phyloP scores from a whole-genome alignment of 2,888 invertebrate genomes.

The Lepetodrilus schrolli region DNA sequence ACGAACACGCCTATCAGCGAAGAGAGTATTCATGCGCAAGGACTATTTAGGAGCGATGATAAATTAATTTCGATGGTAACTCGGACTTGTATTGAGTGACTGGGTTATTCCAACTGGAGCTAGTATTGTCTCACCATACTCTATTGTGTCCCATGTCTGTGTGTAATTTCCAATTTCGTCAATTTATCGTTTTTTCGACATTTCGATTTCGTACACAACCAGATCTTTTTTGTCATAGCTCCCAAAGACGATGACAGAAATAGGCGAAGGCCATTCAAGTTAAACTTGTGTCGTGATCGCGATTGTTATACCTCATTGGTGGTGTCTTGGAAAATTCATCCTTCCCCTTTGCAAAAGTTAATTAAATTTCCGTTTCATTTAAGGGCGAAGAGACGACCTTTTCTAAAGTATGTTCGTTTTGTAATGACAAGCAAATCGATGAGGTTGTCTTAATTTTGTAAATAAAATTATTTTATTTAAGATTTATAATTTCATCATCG shows the following conservation, averaged over 20 bases:
- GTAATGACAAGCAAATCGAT: no score
- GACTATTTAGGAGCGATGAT: slow-evolving; percentile 10
- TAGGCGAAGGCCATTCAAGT: slow-evolving; percentile 8
- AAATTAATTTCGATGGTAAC: neutral
- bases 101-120: neutral
- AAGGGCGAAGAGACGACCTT: no score
- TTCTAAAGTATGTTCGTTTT: no score
- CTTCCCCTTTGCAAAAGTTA: neutral
- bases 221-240: slow-evolving; percentile 16
- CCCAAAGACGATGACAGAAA: slow-evolving; percentile 10
- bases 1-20: neutral
- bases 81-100: neutral
- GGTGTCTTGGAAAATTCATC: slow-evolving; percentile 2
- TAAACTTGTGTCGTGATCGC: neutral
- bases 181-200: slow-evolving; percentile 25
- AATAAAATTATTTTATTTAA: no score
- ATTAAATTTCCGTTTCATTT: slow-evolving; percentile 5
- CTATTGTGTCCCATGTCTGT: neutral
- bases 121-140: neutral
- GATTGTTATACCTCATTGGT: slow-evolving; percentile 13
- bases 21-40: neutral
- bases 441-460: no score
- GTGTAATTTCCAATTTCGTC: slow-evolving; percentile 25
- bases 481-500: no score
- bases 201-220: slow-evolving; percentile 1